Percentiles rank a stretch among this genome's conserved stretches.
These are phyloP conservation scores for Sebastes melanostomus DNA, from an alignment of 2,797 vertebrate species.

Conservation along the genomic window DNA sequence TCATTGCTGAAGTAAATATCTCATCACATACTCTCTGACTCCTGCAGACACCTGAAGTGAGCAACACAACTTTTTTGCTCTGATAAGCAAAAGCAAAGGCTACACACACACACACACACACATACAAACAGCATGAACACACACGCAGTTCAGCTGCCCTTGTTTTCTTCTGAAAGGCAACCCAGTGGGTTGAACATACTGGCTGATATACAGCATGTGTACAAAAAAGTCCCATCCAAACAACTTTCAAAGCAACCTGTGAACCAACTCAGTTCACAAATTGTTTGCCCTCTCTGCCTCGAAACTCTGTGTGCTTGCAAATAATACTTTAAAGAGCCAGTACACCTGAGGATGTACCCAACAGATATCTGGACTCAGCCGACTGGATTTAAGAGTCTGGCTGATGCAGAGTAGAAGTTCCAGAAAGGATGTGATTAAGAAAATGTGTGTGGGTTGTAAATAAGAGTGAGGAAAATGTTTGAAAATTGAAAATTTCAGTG, in stretches of 20 bases:
- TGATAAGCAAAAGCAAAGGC: constrained; percentile 11
- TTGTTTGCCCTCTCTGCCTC: constrained; percentile 48
- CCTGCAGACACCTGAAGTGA: constrained; percentile 17
- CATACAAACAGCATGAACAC: not conserved
- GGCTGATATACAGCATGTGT: constrained; percentile 33
- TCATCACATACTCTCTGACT: not conserved
- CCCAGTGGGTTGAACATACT: constrained; percentile 29
- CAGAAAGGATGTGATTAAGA: not conserved
- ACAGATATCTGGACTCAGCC: constrained; percentile 16
- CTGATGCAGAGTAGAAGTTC: not conserved
- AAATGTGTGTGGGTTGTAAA: not conserved
- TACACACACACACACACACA: not conserved
- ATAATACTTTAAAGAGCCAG: constrained; percentile 30
- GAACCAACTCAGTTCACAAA: constrained; percentile 58
- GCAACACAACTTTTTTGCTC: not conserved
- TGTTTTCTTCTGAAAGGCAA: constrained; percentile 36
- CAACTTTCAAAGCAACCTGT: constrained; percentile 50
- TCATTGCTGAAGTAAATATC: constrained; percentile 1
- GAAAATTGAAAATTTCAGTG: not conserved
- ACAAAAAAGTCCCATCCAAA: constrained; percentile 47
- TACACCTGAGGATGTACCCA: constrained; percentile 21
- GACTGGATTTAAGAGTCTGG: constrained; percentile 2
- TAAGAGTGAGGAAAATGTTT: not conserved
- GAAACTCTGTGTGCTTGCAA: constrained; percentile 43
- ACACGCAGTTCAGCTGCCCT: constrained; percentile 19